Conservation (phyloP, 2,888 invertebrate species). For the Philonicus albiceps region DNA sequence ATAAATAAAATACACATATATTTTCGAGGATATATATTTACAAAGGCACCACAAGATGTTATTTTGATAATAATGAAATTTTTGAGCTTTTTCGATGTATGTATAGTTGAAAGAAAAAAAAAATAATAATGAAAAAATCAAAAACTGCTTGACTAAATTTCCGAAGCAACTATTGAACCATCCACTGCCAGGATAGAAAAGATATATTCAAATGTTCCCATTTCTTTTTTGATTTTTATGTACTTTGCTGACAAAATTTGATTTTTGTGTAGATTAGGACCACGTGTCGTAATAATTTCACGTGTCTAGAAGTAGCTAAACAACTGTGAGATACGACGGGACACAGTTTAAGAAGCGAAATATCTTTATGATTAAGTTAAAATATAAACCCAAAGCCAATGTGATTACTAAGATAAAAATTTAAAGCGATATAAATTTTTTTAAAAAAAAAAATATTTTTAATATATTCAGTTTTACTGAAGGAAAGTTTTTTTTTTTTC, state of each 20-base stretch:
- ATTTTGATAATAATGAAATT: conserved; percentile 35
- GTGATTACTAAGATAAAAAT: conserved; percentile 48
- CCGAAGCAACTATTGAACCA: conserved; percentile 3
- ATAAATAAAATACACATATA: conserved; percentile 16
- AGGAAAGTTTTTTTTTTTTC: conserved; percentile 14
- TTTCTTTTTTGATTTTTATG: no score
- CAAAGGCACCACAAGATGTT: conserved; percentile 14
- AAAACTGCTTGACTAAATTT: background rate
- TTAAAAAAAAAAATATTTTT: conserved; percentile 26
- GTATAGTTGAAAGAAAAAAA: background rate
- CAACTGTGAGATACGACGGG: background rate
- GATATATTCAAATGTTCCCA: background rate
- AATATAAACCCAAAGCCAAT: conserved; percentile 50
- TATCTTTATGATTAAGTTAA: conserved; percentile 37
- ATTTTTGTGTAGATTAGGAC: conserved; percentile 10
- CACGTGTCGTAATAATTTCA: conserved; percentile 19
- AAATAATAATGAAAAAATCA: background rate
- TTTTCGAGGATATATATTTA: conserved; percentile 31
- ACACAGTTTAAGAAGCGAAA: conserved; percentile 25
- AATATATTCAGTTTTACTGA: conserved; percentile 31
- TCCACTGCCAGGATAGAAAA: conserved; percentile 6
- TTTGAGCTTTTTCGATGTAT: conserved; percentile 20
- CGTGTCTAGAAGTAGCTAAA: conserved; percentile 35
- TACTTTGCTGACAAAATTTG: conserved; percentile 4
- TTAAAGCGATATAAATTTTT: conserved; percentile 39